Conservation (phyloP, 2,888 invertebrate species). For the Coenonympha glycerion region DNA sequence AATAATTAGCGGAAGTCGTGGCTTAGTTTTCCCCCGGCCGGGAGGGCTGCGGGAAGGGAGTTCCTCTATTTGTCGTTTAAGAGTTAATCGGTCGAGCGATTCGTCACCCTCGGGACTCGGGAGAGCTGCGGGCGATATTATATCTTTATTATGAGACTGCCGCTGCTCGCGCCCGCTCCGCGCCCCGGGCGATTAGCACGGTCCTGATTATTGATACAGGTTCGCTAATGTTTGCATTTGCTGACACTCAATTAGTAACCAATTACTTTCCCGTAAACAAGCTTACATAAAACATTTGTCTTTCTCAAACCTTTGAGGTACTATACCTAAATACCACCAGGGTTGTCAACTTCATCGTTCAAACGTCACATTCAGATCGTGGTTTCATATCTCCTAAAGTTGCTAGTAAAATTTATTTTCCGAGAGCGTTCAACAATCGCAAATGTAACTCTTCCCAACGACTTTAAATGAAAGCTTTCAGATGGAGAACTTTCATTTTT, state of each 20-base stretch:
- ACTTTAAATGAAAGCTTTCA: too few relatives aligned
- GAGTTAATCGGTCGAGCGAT: slow-evolving; percentile 75
- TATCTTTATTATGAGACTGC: slow-evolving; percentile 70
- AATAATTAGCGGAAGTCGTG: slow-evolving; percentile 75
- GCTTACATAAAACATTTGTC: too few relatives aligned
- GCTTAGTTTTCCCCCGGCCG: slow-evolving; percentile 68
- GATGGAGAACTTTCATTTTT: too few relatives aligned
- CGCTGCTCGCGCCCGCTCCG: slow-evolving; percentile 44
- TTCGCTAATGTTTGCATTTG: slow-evolving; percentile 34
- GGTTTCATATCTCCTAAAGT: too few relatives aligned
- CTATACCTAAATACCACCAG: too few relatives aligned
- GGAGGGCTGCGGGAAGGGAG: slow-evolving; percentile 66
- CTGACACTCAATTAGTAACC: slow-evolving; percentile 6
- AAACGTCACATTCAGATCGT: too few relatives aligned
- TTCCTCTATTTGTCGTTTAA: slow-evolving; percentile 76
- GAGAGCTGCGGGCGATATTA: slow-evolving; percentile 66
- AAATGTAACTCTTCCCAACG: too few relatives aligned
- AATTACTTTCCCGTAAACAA: too few relatives aligned
- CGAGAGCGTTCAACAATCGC: too few relatives aligned
- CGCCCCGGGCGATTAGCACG: slow-evolving; percentile 63
- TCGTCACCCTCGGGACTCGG: slow-evolving; percentile 73
- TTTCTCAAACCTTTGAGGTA: too few relatives aligned
- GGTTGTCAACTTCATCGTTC: neutral
- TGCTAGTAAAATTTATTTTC: too few relatives aligned
- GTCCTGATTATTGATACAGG: slow-evolving; percentile 72